These are phyloP conservation scores for Erythrocercus mccallii DNA, from an alignment of 2,113 vertebrate genomes.

Conservation along the genomic window DNA sequence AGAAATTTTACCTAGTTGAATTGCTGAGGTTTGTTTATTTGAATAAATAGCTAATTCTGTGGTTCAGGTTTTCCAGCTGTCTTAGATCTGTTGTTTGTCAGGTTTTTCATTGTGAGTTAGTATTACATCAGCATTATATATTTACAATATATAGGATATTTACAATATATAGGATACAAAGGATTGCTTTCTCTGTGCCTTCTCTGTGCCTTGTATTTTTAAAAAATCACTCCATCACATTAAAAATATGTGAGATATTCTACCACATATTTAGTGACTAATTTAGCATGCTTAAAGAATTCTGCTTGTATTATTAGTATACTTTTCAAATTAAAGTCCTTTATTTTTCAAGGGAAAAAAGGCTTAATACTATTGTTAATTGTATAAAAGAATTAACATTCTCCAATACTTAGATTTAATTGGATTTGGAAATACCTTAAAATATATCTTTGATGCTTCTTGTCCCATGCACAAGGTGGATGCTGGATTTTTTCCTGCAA, in stretches of 20 bases:
- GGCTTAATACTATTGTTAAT: neutral
- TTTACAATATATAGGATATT: neutral
- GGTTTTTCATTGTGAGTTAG: neutral
- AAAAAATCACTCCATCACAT: neutral
- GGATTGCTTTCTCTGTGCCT: neutral
- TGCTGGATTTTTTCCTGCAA: neutral
- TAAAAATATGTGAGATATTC: neutral
- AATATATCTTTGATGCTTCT: neutral
- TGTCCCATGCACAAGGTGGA: rapidly evolving
- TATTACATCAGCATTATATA: neutral
- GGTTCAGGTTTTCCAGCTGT: neutral
- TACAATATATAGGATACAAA: neutral
- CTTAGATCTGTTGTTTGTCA: neutral
- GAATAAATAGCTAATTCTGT: neutral
- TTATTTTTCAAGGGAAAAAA: neutral
- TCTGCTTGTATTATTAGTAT: neutral
- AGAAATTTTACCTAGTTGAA: neutral
- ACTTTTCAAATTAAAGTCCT: neutral
- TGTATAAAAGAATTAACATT: neutral
- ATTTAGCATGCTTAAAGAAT: neutral
- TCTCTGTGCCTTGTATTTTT: neutral
- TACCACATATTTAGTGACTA: neutral
- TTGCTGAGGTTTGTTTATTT: neutral
- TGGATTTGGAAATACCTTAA: neutral
- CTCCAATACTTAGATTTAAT: neutral